Conservation (phyloP, 2,888 invertebrate species). For the Hylaea fasciaria region DNA sequence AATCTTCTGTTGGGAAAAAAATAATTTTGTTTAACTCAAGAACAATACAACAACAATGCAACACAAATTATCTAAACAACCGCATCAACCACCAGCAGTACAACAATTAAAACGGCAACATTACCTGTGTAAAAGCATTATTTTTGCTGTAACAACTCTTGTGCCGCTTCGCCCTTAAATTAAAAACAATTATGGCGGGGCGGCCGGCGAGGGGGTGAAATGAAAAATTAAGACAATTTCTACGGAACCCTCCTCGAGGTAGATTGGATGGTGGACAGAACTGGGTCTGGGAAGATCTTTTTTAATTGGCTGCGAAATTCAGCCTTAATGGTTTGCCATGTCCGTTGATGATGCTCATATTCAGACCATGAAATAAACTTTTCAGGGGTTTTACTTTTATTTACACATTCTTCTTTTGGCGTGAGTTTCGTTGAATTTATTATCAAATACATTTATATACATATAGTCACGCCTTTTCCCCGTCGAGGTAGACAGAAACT, state of each 20-base stretch:
- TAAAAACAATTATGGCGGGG: slow-evolving; percentile 81
- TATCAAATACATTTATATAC: no score
- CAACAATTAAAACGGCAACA: slow-evolving; percentile 46
- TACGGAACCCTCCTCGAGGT: slow-evolving; percentile 56
- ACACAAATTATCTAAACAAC: slow-evolving; percentile 14
- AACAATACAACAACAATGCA: slow-evolving; percentile 8
- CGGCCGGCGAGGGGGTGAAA: slow-evolving; percentile 54
- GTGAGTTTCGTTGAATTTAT: no score
- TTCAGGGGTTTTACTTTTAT: no score
- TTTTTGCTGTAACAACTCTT: slow-evolving; percentile 68
- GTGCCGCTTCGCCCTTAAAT: slow-evolving; percentile 73
- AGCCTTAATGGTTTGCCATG: not conserved
- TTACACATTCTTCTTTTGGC: no score
- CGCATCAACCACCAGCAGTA: slow-evolving; percentile 23
- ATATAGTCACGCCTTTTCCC: no score
- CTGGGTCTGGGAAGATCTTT: slow-evolving; percentile 27
- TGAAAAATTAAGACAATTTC: slow-evolving; percentile 85
- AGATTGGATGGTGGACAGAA: slow-evolving; percentile 43
- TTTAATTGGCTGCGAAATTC: slow-evolving; percentile 9
- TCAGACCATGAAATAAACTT: not conserved
- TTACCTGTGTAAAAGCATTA: slow-evolving; percentile 56
- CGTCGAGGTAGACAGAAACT: no score
- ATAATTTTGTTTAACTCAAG: no score
- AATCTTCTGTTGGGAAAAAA: not conserved
- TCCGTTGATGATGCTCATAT: not conserved